A percentile compares a stretch with the other conserved stretches of the same genome.
Conservation (phyloP, 2,888 invertebrate species). For the Chelonus formosanus region DNA sequence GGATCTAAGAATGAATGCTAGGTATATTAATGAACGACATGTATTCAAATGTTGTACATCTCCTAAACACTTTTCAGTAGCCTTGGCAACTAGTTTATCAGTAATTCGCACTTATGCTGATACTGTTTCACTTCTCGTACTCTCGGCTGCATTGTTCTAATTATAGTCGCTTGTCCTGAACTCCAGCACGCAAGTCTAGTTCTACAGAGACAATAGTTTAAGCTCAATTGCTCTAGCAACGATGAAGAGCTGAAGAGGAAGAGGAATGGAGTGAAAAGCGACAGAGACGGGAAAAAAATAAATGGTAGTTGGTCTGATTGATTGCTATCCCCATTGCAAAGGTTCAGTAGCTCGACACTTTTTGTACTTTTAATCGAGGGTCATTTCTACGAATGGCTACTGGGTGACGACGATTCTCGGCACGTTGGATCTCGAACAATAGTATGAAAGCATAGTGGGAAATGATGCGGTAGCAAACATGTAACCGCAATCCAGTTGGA, state of each 20-base stretch:
- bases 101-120: conserved; percentile 39
- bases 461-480: neutral
- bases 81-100: conserved; percentile 44
- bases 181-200: conserved; percentile 35
- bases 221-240: neutral
- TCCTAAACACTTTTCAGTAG: conserved; percentile 26
- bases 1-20: too few species aligned
- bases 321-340: conserved; percentile 41
- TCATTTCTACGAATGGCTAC: conserved; percentile 45
- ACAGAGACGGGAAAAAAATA: conserved; percentile 43
- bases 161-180: conserved; percentile 49
- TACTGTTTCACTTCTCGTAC: conserved; percentile 38
- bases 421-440: too few species aligned
- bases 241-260: conserved; percentile 11
- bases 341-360: conserved; percentile 33
- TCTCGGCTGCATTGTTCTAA: conserved; percentile 37
- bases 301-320: conserved; percentile 48
- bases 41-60: too few species aligned
- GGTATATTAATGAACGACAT: too few species aligned
- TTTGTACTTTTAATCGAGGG: conserved; percentile 44
- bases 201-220: conserved; percentile 30
- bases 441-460: neutral
- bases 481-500: conserved; percentile 34
- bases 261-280: neutral
- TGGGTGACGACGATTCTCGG: conserved; percentile 8